These are phyloP conservation scores for Gobionotothen gibberifrons DNA, from an alignment of 2,797 vertebrate species.

Conservation along the genomic window DNA sequence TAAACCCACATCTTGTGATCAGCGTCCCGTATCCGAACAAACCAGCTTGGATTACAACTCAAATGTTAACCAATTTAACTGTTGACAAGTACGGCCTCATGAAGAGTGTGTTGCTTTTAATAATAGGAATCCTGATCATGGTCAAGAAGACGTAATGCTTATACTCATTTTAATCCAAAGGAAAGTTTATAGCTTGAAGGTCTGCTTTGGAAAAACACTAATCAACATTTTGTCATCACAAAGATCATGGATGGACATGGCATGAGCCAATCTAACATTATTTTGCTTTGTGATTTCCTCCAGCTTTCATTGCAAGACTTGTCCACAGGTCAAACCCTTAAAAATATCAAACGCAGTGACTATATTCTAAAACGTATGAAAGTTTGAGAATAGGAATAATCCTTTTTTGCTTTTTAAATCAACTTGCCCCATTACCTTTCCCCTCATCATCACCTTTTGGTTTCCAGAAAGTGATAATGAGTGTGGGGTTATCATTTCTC, in stretches of 20 bases:
- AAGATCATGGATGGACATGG: conserved; percentile 5
- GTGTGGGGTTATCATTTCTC: background rate
- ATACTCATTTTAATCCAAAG: background rate
- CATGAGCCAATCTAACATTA: background rate
- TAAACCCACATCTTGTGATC: conserved; percentile 26
- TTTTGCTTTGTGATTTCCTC: background rate
- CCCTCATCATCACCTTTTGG: background rate
- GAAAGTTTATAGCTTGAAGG: conserved; percentile 7
- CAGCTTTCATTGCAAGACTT: background rate
- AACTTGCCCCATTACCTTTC: background rate
- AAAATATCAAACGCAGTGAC: background rate
- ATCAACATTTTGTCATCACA: conserved; percentile 23
- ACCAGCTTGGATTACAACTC: conserved; percentile 17
- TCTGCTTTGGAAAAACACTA: background rate
- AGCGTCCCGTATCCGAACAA: conserved; percentile 24
- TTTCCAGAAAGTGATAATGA: background rate
- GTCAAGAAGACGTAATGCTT: conserved; percentile 21
- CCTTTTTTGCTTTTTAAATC: background rate
- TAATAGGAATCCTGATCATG: conserved; percentile 14
- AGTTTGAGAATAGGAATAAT: accelerated
- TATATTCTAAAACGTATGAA: background rate
- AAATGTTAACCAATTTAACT: conserved; percentile 17
- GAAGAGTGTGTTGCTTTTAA: conserved; percentile 31
- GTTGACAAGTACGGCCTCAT: conserved; percentile 1
- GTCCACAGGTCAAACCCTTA: background rate